These are phyloP conservation scores for Lemur catta DNA, from an alignment of 2,797 vertebrate genomes.

Conservation along the genomic window DNA sequence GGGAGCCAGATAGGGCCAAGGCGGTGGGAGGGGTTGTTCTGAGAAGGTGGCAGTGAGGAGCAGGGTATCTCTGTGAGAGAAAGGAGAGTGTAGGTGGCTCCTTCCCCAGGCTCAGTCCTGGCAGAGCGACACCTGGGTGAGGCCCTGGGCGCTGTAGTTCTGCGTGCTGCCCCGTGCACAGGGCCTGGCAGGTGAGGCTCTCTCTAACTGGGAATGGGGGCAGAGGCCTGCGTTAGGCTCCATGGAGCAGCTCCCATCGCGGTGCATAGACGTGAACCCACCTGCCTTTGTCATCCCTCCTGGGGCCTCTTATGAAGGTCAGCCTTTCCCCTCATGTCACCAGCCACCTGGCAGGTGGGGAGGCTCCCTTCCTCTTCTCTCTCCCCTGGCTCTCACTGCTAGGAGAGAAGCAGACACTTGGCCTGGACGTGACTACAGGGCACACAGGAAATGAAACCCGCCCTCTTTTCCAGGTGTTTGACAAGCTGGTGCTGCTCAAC, in stretches of 20 bases:
- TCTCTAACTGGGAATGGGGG: neutral
- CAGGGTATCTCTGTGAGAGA: neutral
- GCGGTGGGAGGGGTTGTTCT: neutral
- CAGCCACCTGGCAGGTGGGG: neutral
- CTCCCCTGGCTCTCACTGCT: neutral
- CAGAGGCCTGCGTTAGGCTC: neutral
- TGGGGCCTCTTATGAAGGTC: neutral
- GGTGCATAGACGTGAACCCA: accelerated
- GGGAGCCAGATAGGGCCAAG: neutral
- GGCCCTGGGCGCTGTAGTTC: neutral
- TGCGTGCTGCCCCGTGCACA: accelerated
- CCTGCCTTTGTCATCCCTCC: neutral
- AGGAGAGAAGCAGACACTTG: neutral
- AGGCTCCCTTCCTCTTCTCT: neutral
- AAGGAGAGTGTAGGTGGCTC: neutral
- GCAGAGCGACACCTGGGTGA: neutral
- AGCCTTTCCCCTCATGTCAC: neutral
- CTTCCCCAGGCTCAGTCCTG: neutral
- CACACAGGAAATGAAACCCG: neutral
- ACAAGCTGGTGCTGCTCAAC: slow-evolving; percentile 90
- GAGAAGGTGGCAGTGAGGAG: neutral
- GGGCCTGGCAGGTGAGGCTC: neutral
- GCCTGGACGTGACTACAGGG: neutral
- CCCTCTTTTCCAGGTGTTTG: slow-evolving; percentile 90
- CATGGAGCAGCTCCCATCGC: accelerated